phyloP scores from a whole-genome alignment of 2,888 invertebrate species.

The Chironomus riparius region DNA sequence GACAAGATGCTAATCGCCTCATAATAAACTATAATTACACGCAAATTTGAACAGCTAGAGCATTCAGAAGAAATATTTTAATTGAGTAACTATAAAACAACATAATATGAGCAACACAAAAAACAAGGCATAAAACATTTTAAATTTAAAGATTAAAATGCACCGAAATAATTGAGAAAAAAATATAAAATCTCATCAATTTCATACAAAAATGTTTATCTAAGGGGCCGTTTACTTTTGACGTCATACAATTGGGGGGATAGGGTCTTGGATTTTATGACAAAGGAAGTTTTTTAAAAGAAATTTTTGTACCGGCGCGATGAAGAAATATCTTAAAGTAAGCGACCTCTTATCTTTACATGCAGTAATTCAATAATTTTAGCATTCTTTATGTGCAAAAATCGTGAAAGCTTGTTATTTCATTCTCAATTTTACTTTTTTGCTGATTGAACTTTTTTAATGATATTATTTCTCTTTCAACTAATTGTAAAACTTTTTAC shows the following conservation, averaged over 20 bases:
- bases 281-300: too few relatives aligned
- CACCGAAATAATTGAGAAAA: background rate
- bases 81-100: constrained; percentile 12
- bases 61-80: constrained; percentile 13
- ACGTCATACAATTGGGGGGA: too few relatives aligned
- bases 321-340: too few relatives aligned
- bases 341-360: background rate
- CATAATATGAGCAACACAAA: background rate
- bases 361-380: background rate
- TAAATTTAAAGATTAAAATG: background rate
- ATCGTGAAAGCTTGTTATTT: background rate
- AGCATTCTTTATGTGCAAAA: background rate
- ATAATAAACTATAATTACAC: constrained; percentile 17
- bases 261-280: too few relatives aligned
- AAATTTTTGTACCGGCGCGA: too few relatives aligned
- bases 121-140: background rate
- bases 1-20: background rate
- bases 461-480: background rate
- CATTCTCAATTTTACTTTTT: background rate
- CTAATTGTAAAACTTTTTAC: background rate
- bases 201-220: background rate
- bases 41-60: constrained; percentile 14
- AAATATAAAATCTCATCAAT: background rate
- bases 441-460: background rate
- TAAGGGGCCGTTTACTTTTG: too few relatives aligned